Evolutionary conservation across 1,140 invertebrate species (phyloP), one percentile per base, ranked within the genome.

Genomic region (Dermatophagoides farinae): DNA sequence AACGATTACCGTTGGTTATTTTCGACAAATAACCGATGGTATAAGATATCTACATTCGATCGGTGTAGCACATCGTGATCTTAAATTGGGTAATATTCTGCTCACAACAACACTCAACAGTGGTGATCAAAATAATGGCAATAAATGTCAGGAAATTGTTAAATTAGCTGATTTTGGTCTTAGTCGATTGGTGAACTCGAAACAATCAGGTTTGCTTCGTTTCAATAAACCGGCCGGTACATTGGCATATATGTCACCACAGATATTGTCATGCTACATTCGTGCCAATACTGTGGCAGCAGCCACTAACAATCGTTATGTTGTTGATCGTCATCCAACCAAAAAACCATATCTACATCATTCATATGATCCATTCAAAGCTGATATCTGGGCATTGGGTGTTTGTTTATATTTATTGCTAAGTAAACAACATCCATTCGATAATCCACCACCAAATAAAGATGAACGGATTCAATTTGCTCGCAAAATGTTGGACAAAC

Each of bases 341-440:
- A 43, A 51, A 51, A 25, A 23, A 41, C 16, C 53, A 2, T 31
- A 38, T 60, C 5, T 51, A 31, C 8, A 31, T 31, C 31, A 60
- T 23, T 61, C 66, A 1, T 69, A 69, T 47, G 58, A 63, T 43
- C 64, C 65, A 2, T 61, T 61, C 14, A 18, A 47, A 11, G 62
- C 62, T n/a, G 68, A 69, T 52, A 49, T 68, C n/a, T 69, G 68
- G 68, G 63, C 63, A 25, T 57, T 64, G 0, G 68, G 68, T 6
- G 65, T 69, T 16, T 68, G 69, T 38, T 60, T 69, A 11, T 69
- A 69, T 50, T 61, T 69, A 9, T 64, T 70, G 9, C 40, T 68
- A 10, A 66, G 62, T 46, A 65, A 66, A 37, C 39, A 64, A 5
- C 71, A 72, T 70, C 71, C 73, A 1, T 75, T 70, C 57, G 71